Conservation (phyloP, 2,113 vertebrate genomes). For the Neodontobutis hainanensis region DNA sequence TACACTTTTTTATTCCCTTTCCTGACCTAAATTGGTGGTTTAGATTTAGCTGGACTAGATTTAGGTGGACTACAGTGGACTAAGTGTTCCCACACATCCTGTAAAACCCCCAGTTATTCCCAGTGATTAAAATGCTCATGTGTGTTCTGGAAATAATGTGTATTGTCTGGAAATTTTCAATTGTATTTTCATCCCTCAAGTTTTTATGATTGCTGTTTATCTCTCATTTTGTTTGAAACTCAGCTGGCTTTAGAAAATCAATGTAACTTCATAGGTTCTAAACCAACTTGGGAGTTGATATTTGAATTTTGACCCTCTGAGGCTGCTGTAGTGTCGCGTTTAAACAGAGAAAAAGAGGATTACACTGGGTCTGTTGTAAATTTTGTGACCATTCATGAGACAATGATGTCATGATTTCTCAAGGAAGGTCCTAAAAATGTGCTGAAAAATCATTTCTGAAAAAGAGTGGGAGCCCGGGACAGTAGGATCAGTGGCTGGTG, state of each 20-base stretch:
- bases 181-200: not conserved
- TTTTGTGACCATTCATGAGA: too few species aligned
- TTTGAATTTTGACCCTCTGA: too few species aligned
- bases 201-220: not conserved
- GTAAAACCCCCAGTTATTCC: too few species aligned
- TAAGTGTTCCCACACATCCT: conserved; percentile 3
- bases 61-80: not conserved
- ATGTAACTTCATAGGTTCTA: not conserved
- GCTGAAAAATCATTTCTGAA: too few species aligned
- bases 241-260: not conserved
- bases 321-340: too few species aligned
- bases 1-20: not conserved
- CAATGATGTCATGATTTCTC: too few species aligned
- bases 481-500: too few species aligned
- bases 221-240: not conserved
- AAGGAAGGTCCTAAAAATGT: too few species aligned
- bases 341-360: too few species aligned
- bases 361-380: too few species aligned
- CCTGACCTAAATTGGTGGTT: not conserved
- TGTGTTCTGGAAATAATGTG: not conserved
- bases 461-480: too few species aligned
- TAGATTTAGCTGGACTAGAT: too few species aligned
- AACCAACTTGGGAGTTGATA: not conserved
- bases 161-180: not conserved
- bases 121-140: not conserved